Conservation (phyloP, 2,888 invertebrate species). For the Metacarcinus magister region DNA sequence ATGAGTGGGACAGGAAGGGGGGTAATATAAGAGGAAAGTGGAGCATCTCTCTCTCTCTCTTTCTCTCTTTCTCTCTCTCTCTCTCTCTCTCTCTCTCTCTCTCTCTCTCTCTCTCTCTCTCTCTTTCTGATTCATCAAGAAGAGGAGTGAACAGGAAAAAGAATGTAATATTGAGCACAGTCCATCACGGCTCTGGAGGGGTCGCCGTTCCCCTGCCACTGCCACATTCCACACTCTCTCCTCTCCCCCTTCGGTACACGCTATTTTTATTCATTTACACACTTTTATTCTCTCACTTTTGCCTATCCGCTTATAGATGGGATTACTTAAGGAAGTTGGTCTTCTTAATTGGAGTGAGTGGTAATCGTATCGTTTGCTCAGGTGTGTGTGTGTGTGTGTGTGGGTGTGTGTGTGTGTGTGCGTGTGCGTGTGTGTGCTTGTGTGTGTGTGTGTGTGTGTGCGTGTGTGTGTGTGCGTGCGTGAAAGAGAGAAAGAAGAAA, state of each 20-base stretch:
- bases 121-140: slow-evolving; percentile 70
- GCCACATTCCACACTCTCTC: slow-evolving; percentile 50
- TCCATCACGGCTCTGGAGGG: slow-evolving; percentile 63
- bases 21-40: slow-evolving; percentile 9
- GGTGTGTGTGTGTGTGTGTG: neutral
- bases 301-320: slow-evolving; percentile 55
- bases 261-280: slow-evolving; percentile 55
- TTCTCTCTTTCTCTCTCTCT: slow-evolving; percentile 49
- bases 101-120: slow-evolving; percentile 17
- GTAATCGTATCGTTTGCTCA: neutral
- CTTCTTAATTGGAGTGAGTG: slow-evolving; percentile 33
- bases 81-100: slow-evolving; percentile 22
- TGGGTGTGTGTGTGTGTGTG: neutral
- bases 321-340: neutral
- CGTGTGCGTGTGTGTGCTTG: neutral
- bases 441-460: too few species aligned
- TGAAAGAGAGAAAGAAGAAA: neutral
- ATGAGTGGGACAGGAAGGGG: slow-evolving; percentile 1
- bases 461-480: neutral
- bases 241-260: neutral
- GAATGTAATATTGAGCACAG: slow-evolving; percentile 73
- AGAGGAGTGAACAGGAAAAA: slow-evolving; percentile 67
- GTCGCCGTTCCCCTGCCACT: slow-evolving; percentile 26
- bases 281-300: slow-evolving; percentile 45
- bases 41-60: slow-evolving; percentile 43